phyloP scores from a whole-genome alignment of 2,888 invertebrate genomes.

The Lithophane leautieri region DNA sequence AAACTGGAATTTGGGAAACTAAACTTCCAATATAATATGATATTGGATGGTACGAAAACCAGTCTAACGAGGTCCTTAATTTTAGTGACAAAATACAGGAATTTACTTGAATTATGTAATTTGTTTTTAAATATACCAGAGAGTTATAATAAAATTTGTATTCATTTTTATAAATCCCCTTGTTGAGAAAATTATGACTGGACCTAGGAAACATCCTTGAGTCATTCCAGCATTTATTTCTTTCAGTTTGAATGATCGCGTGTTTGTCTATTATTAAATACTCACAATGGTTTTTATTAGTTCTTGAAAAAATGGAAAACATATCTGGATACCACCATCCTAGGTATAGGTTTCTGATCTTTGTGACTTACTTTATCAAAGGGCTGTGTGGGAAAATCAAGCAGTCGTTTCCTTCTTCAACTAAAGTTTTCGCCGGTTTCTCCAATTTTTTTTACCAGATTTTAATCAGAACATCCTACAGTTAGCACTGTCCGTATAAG shows the following conservation, averaged over 20 bases:
- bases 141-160: background rate
- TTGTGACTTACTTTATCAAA: constrained; percentile 6
- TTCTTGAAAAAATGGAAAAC: background rate
- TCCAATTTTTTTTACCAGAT: background rate
- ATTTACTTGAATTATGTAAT: background rate
- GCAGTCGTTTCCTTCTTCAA: background rate
- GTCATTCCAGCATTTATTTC: background rate
- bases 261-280: background rate
- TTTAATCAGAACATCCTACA: background rate
- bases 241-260: background rate
- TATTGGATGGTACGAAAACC: background rate
- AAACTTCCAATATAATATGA: constrained; percentile 1
- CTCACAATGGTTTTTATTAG: background rate
- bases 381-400: background rate
- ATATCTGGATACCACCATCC: background rate
- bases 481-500: background rate
- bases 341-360: background rate
- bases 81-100: background rate
- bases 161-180: background rate
- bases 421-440: background rate
- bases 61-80: background rate
- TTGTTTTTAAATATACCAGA: background rate
- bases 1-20: constrained; percentile 2
- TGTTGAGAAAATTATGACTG: background rate
- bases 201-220: constrained; percentile 7